Evolutionary conservation across 30 jellyfish, hydroid and myxozoan genomes (phyloP), one percentile per base, ranked within the genome.

Genomic region (Aurelia aurita): DNA sequence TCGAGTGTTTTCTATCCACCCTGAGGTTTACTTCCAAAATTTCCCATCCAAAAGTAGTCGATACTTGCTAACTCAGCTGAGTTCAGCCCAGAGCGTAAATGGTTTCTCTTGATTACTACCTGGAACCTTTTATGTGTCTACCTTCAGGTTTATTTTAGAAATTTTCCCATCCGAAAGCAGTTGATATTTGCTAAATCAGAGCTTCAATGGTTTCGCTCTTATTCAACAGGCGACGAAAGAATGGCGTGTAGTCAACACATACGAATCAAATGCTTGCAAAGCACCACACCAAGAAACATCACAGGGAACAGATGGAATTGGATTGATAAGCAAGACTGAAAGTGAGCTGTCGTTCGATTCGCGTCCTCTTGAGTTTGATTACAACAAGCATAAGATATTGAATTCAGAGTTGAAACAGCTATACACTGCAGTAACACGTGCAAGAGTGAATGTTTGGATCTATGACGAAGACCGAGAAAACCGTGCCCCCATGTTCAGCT

Each of bases 371-470:
- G 90, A 75, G 34, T 90, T 90, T 61, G 89, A 90, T 66, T 45
- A 90, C 54, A 90, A 86, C 89, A 79, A 85, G 75, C 98, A 91
- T 80, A 91, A 91, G 70, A 77, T 91, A 20, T 74, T 91, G 72
- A 85, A 86, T 65, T 77, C 98, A 1, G 98, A 91, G 84, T 73
- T 91, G 67, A 91, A 91, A 74, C 94, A 85, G 75, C 66, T 91
- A 66, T 91, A 91, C 81, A 91, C 98, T 29, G 98, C 98, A 0
- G 20, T 91, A 35, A 91, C 98, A 1, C 79, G 98, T 26, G 98
- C 98, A 13, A 55, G 98, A 21, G 98, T 91, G 44, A 91, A 91
- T 67, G 91, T 91, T 59, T 91, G 98, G 98, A 91, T 91, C 22
- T 91, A 55, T 46, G 98, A 91, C 60, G 96, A 91, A 57, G 96